phyloP scores from a whole-genome alignment of 2,888 invertebrate genomes.

The Drosophila multiciliata region DNA sequence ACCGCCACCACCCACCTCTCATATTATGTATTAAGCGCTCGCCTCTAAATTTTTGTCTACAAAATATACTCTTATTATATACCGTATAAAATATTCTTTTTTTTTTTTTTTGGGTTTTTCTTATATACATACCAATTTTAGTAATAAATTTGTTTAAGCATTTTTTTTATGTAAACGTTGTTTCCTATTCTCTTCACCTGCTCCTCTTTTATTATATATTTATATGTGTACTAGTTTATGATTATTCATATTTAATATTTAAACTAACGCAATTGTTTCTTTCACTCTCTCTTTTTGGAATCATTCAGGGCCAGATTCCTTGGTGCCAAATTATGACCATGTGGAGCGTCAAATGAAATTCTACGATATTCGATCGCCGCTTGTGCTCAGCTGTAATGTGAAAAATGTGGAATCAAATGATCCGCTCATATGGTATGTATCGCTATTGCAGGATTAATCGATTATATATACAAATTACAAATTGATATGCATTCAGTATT shows the following conservation, averaged over 20 bases:
- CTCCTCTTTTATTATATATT: conserved; percentile 13
- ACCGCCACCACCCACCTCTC: conserved; percentile 16
- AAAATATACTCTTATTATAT: conserved; percentile 36
- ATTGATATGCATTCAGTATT: not conserved
- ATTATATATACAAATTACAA: not conserved
- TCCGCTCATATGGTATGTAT: conserved; percentile 65
- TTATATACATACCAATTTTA: conserved; percentile 40
- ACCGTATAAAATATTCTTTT: conserved; percentile 13
- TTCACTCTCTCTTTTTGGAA: conserved; percentile 22
- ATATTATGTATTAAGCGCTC: conserved; percentile 43
- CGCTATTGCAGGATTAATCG: not conserved
- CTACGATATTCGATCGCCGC: conserved; percentile 82
- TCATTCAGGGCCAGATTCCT: conserved; percentile 77
- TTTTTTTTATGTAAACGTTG: conserved; percentile 64
- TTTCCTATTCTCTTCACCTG: conserved; percentile 12
- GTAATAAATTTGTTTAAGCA: conserved; percentile 55
- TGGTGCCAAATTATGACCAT: conserved; percentile 84
- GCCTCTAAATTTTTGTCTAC: conserved; percentile 45
- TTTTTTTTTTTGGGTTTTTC: conserved; percentile 9
- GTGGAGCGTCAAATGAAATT: conserved; percentile 79
- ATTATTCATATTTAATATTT: conserved; percentile 24
- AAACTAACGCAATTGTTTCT: conserved; percentile 26
- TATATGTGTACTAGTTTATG: conserved; percentile 24
- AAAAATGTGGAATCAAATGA: conserved; percentile 50
- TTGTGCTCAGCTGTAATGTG: conserved; percentile 84